These are phyloP conservation scores for Tridacna crocea DNA, from an alignment of 2,888 invertebrate species.

Conservation along the genomic window DNA sequence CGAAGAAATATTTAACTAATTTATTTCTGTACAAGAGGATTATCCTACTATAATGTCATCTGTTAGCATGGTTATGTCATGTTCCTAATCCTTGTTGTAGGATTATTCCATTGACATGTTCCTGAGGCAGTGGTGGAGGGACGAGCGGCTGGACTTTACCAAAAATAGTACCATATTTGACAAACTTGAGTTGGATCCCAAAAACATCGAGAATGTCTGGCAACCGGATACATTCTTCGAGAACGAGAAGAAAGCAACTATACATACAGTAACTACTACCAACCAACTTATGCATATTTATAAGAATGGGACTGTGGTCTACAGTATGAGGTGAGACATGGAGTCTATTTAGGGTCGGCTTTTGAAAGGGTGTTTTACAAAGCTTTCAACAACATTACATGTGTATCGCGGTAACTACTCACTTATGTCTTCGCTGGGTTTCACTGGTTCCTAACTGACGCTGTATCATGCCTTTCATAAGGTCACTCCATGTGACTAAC, in stretches of 20 bases:
- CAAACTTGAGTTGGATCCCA: slow-evolving; percentile 36
- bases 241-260: slow-evolving; percentile 32
- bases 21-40: too few species aligned
- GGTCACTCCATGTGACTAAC: too few species aligned
- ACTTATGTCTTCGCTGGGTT: too few species aligned
- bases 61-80: too few species aligned
- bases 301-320: slow-evolving; percentile 36
- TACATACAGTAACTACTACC: slow-evolving; percentile 35
- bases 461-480: too few species aligned
- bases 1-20: too few species aligned
- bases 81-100: background rate
- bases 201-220: slow-evolving; percentile 40
- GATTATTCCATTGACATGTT: slow-evolving; percentile 40
- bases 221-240: slow-evolving; percentile 36
- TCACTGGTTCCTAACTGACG: too few species aligned
- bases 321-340: slow-evolving; percentile 32
- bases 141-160: slow-evolving; percentile 32
- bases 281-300: slow-evolving; percentile 39
- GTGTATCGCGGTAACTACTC: too few species aligned
- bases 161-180: slow-evolving; percentile 18
- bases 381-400: too few species aligned
- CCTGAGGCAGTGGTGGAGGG: slow-evolving; percentile 34
- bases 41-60: too few species aligned
- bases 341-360: too few species aligned
- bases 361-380: too few species aligned